Percentiles rank a stretch among this genome's conserved stretches.
phyloP scores from a whole-genome alignment of 2,888 invertebrate species.

The Augiades crinisus region DNA sequence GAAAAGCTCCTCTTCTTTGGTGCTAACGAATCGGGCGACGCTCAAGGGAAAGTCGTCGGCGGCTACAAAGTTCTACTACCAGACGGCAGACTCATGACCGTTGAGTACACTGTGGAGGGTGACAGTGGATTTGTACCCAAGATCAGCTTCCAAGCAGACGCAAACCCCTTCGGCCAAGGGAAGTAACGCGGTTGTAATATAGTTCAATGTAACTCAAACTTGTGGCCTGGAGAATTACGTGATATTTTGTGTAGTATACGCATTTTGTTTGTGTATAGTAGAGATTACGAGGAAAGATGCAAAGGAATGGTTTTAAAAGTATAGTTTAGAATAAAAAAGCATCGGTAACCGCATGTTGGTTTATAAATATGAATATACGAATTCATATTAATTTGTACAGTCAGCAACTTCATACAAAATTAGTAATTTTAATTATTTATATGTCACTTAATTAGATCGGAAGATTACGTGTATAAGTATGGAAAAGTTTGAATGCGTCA shows the following conservation, averaged over 20 bases:
- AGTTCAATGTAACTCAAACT: background rate
- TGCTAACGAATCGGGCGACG: slow-evolving; percentile 85
- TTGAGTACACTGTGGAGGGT: slow-evolving; percentile 86
- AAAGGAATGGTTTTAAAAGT: too few species aligned
- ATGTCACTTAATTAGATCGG: too few species aligned
- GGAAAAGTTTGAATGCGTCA: background rate
- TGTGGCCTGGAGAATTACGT: slow-evolving; percentile 3
- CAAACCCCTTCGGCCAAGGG: slow-evolving; percentile 78
- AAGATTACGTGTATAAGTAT: too few species aligned
- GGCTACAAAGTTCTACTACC: slow-evolving; percentile 85
- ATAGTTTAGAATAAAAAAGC: too few species aligned
- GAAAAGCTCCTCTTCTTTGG: slow-evolving; percentile 86
- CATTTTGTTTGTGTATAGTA: background rate
- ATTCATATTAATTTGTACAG: too few species aligned
- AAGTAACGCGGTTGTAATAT: slow-evolving; percentile 41
- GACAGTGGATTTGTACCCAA: slow-evolving; percentile 87
- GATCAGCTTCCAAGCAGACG: slow-evolving; percentile 83
- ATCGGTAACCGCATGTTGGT: too few species aligned
- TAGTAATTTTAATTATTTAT: background rate
- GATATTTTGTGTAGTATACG: background rate
- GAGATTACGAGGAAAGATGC: too few species aligned
- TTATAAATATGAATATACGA: too few species aligned
- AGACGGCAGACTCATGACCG: slow-evolving; percentile 87
- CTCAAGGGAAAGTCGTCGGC: slow-evolving; percentile 83
- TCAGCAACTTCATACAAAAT: too few species aligned